Evolutionary conservation across 2,113 vertebrate species (phyloP), one percentile per base, ranked within the genome.

Genomic region (Dascyllus trimaculatus): DNA sequence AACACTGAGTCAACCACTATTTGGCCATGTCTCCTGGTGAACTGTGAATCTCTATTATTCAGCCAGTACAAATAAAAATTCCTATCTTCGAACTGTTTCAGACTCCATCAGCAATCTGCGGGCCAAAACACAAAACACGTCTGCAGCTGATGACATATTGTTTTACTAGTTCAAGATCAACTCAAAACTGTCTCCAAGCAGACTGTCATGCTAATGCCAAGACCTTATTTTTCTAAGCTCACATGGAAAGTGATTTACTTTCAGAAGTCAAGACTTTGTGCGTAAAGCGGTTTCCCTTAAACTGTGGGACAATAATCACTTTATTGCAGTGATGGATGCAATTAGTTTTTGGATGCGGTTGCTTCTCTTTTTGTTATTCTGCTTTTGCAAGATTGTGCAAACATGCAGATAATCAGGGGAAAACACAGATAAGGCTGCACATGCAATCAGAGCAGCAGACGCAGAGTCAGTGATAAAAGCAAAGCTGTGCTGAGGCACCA

Each of bases 401-500:
- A 80, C 75, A 1, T 65, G 71, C 60, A 76, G 88, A 90, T 86
- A 91, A 65, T 75, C 25, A 56, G 56, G 60, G 32, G 58, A 60
- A 49, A 64, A 21, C 51, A 21, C 15, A 88, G 90, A 92, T 91
- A 92, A 89, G 86, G 25, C 32, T 11, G 54, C 48, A 26, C 29
- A 15, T 54, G 80, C 80, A 85, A 82, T 85, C 88, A 84, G 52
- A 84, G 88, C 71, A 58, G 68, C 82, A 85, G 77, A 87, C 13
- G 43, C 64, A 75, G 68, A 69, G 64, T 46, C 26, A n/a, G 75
- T 67, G 89, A 89, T 90, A 87, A 91, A 92, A 80, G 14, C 67
- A 25, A 72, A 74, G 79, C 57, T 79, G 64, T 76, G 74, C 57
- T 10, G 0, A 80, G 60, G 69, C 78, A 79, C 15, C 64, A 59